Base-by-base conservation (phyloP, 2,797 vertebrate genomes). In the Periophthalmus magnuspinnatus region DNA sequence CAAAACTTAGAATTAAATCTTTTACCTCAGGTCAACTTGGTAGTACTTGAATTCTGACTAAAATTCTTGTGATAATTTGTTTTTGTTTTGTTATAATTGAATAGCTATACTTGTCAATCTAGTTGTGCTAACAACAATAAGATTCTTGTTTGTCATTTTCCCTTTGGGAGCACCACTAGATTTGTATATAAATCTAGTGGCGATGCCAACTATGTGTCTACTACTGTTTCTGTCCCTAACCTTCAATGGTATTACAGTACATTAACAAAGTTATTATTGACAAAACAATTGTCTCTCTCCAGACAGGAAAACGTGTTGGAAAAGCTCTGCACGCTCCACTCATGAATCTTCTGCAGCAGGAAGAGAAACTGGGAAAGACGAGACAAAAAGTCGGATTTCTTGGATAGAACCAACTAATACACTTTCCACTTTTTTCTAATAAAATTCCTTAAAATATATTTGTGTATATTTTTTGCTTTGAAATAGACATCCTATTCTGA, bases 241-340 rank as follows among this genome's bases (percentile, higher is more conserved):
- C 21, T 5, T n/a, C 21, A 5, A 24, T 22, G 22, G 3, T 11
- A 5, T 11, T 24, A 21, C 21, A 22, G 52, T 24, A 52, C 10
- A 55, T 19, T 5, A 9, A 55, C 3, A 21, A 55, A 22, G 21
- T 52, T 52, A 21, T 52, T 21, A n/a, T 24, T n/a, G 2, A 21
- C n/a, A 54, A 13, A 11, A 1, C 14, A 14, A 45, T 3, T 65
- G 10, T 66, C 33, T 67, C 70, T 81, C 33, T 82, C 17, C 84
- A 99, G 98, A 95, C 94, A 0, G 95, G 96, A 72, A 97, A 96
- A 79, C 92, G 95, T 47, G 95, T 98, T 5, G 96, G 97, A 38
- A 98, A 97, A 83, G 85, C 91, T 10, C 93, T 98, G 58, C 98
- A 99, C 4, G 0, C 74, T 61, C 95, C 96, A 1, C 92, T 99